Evolutionary conservation across 2,888 invertebrate genomes (phyloP).

Genomic region (Polietes domitor): DNA sequence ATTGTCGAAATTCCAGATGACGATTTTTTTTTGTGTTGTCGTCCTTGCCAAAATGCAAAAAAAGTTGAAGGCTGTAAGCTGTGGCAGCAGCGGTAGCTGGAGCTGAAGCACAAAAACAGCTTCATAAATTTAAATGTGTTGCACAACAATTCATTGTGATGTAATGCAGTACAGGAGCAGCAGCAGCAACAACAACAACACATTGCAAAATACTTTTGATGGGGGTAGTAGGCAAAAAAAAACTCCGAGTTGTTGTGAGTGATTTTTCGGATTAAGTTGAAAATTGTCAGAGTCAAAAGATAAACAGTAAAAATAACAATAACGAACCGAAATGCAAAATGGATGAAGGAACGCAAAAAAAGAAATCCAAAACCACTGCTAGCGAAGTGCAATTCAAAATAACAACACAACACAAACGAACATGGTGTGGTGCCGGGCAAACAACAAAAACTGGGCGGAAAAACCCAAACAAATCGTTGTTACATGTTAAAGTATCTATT

Average conservation of each 20-base stretch:
- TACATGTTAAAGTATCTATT: conserved; percentile 45
- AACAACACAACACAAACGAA: not conserved
- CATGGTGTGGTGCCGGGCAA: not conserved
- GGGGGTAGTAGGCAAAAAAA: not conserved
- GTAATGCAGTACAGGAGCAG: not conserved
- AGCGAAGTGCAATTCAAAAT: not conserved
- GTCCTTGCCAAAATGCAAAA: not conserved
- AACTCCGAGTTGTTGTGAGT: conserved; percentile 6
- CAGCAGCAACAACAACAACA: not conserved
- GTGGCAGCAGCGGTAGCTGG: not conserved
- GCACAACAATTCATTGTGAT: conserved; percentile 21
- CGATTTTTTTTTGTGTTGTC: not conserved
- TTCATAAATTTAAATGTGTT: conserved; percentile 41
- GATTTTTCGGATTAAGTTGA: conserved; percentile 43
- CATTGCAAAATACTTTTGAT: too few species aligned
- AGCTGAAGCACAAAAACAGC: not conserved
- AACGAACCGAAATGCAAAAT: not conserved
- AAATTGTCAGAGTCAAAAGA: conserved; percentile 43
- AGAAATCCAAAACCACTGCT: not conserved
- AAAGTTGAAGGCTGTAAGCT: not conserved
- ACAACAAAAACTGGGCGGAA: too few species aligned
- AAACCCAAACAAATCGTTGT: conserved; percentile 45
- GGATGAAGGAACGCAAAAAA: not conserved
- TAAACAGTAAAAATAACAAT: conserved; percentile 37
- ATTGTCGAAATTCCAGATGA: not conserved